These are phyloP conservation scores for Poecilia wingei DNA, from an alignment of 2,797 vertebrate species.

Conservation along the genomic window DNA sequence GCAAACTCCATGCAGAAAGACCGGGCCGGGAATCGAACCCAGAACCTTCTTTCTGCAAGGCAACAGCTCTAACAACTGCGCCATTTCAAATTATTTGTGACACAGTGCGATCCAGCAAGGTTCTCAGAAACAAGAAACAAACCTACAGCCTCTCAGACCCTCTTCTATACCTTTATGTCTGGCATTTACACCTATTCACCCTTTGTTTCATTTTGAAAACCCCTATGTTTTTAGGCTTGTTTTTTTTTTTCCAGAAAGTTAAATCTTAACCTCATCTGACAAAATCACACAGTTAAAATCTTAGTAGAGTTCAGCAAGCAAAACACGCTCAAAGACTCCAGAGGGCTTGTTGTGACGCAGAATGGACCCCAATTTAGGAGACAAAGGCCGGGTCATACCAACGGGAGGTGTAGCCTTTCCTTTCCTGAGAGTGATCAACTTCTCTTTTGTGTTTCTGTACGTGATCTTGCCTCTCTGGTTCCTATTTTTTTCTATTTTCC, in stretches of 20 bases:
- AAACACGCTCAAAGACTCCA: constrained; percentile 30
- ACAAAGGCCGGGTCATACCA: constrained; percentile 68
- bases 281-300: neutral
- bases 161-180: neutral
- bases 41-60: no score
- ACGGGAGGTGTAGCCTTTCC: constrained; percentile 51
- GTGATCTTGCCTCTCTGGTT: constrained; percentile 23
- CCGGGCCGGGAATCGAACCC: no score
- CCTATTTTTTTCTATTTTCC: constrained; percentile 23
- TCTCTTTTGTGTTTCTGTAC: constrained; percentile 33
- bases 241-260: neutral
- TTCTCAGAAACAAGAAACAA: neutral
- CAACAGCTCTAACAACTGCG: no score
- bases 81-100: neutral
- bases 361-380: constrained; percentile 72
- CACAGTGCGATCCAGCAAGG: neutral
- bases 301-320: neutral
- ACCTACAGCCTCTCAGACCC: neutral
- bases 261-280: neutral
- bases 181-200: neutral
- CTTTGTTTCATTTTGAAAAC: neutral
- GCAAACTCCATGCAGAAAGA: no score
- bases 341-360: constrained; percentile 60
- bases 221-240: neutral
- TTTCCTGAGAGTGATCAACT: constrained; percentile 42